Evolutionary conservation across 2,888 invertebrate genomes (phyloP).

Genomic region (Malacosoma neustria): DNA sequence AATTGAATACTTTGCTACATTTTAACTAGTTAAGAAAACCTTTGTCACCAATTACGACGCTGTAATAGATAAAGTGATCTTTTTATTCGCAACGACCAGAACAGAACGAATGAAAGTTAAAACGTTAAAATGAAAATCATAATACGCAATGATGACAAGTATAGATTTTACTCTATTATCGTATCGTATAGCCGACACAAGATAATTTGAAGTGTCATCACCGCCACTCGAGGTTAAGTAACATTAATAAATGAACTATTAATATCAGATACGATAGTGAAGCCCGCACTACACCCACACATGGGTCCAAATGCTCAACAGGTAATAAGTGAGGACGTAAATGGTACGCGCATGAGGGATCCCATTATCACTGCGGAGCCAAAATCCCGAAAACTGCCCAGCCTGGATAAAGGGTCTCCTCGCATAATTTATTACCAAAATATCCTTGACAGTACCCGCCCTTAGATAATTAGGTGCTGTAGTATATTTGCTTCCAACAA

Average conservation of each 20-base stretch:
- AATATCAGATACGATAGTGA: background rate
- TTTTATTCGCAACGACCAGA: no score
- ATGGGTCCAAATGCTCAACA: slow-evolving; percentile 23
- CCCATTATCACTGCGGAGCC: slow-evolving; percentile 42
- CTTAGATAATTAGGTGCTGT: slow-evolving; percentile 29
- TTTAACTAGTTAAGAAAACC: no score
- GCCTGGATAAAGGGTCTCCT: slow-evolving; percentile 34
- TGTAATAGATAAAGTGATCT: no score
- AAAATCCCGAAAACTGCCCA: slow-evolving; percentile 40
- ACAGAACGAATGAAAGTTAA: no score
- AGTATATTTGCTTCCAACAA: slow-evolving; percentile 6
- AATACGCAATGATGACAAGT: no score
- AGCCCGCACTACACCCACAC: background rate
- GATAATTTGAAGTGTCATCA: no score
- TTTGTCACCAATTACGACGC: no score
- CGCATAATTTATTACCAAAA: slow-evolving; percentile 44
- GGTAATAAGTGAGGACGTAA: slow-evolving; percentile 35
- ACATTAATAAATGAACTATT: background rate
- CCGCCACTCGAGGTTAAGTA: no score
- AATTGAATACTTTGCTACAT: no score
- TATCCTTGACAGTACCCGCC: slow-evolving; percentile 31
- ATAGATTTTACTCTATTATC: no score
- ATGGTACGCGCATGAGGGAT: slow-evolving; percentile 35
- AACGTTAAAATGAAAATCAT: no score
- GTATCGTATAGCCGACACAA: no score